These are phyloP conservation scores for Aphodius granarius DNA, from an alignment of 2,888 invertebrate species.

Conservation along the genomic window DNA sequence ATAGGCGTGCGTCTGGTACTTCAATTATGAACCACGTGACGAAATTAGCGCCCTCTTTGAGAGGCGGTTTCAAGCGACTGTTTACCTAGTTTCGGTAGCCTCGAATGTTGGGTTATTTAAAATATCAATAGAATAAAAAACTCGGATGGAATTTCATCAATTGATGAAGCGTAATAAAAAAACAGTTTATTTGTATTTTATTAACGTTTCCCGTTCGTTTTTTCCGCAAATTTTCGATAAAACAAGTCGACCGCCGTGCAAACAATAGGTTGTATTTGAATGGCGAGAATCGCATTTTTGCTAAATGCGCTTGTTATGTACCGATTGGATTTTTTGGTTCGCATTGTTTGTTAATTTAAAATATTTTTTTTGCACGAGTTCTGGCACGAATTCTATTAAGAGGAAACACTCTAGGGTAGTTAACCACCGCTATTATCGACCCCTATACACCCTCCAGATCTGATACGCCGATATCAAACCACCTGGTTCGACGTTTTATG, in stretches of 20 bases:
- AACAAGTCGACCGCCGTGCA: too few species aligned
- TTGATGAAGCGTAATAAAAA: neutral
- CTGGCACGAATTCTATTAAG: neutral
- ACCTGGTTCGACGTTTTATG: neutral
- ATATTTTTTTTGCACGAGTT: too few species aligned
- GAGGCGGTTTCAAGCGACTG: neutral
- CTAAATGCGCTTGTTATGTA: neutral
- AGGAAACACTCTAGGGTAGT: neutral
- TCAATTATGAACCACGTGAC: neutral
- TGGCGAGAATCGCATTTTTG: neutral
- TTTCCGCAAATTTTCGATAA: too few species aligned
- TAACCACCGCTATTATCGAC: neutral
- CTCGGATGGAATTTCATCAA: neutral
- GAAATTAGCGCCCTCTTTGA: neutral
- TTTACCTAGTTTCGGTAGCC: neutral
- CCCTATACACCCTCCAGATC: neutral
- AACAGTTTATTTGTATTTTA: neutral
- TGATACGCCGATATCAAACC: neutral
- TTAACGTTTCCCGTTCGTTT: neutral
- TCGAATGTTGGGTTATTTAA: neutral
- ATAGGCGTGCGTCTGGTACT: neutral
- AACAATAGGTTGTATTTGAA: too few species aligned
- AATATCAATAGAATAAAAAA: neutral
- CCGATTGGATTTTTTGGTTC: neutral
- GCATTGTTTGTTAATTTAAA: neutral